Percentiles rank a stretch among this genome's conserved stretches.
phyloP scores from a whole-genome alignment of 2,797 vertebrate genomes.

The Sebastes vulpes region DNA sequence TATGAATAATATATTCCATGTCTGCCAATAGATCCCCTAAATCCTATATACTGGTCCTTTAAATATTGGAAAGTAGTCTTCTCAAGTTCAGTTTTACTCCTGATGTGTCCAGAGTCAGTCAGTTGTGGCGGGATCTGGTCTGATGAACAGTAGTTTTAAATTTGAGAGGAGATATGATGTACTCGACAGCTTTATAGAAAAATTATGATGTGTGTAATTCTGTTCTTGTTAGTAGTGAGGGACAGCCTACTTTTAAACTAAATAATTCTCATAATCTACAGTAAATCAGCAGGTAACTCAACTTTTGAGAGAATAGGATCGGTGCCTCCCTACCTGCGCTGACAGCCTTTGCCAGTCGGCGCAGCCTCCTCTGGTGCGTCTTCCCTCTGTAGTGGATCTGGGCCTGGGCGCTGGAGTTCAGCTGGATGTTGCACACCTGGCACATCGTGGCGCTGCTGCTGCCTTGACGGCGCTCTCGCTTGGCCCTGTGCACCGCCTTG shows the following conservation, averaged over 20 bases:
- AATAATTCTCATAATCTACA: neutral
- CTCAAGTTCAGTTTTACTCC: too few species aligned
- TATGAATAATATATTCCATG: neutral
- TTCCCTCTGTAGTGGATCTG: constrained; percentile 97
- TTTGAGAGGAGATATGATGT: neutral
- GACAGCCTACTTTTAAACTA: neutral
- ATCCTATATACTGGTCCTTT: neutral
- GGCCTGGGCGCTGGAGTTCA: constrained; percentile 94
- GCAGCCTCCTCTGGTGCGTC: constrained; percentile 94
- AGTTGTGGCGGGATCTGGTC: neutral
- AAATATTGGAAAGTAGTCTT: neutral
- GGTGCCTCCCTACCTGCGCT: constrained; percentile 84
- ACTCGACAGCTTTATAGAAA: neutral
- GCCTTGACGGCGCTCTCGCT: constrained; percentile 89
- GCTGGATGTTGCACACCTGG: constrained; percentile 94
- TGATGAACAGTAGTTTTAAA: neutral
- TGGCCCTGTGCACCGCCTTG: constrained; percentile 81
- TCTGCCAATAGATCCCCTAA: neutral
- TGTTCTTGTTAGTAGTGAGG: neutral
- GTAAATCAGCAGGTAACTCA: neutral
- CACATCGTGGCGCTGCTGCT: constrained; percentile 90
- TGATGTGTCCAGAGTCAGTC: rapidly evolving
- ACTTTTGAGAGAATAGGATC: neutral
- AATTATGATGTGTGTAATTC: neutral
- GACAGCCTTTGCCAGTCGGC: constrained; percentile 87